Conservation (phyloP, 2,888 invertebrate genomes). For the Bellardia bayeri region DNA sequence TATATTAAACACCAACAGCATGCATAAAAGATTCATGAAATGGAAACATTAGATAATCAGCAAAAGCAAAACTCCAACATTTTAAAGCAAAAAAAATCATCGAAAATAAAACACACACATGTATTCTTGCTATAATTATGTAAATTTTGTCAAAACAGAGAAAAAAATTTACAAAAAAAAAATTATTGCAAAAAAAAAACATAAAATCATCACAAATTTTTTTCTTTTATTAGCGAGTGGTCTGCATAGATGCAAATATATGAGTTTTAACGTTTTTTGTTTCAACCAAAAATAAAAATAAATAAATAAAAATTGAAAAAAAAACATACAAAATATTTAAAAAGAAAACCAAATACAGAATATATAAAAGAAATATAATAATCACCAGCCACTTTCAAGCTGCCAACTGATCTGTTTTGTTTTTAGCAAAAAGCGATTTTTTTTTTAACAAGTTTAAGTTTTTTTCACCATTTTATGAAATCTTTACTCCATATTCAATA, state of each 20-base stretch:
- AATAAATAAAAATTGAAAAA: neutral
- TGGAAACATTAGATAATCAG: constrained; percentile 13
- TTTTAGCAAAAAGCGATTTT: neutral
- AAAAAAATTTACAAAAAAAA: constrained; percentile 3
- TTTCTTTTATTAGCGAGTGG: neutral
- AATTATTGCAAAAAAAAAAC: constrained; percentile 29
- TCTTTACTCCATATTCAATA: neutral
- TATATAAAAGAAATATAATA: neutral
- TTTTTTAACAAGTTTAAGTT: neutral
- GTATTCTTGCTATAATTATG: constrained; percentile 36
- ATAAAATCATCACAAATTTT: constrained; percentile 9
- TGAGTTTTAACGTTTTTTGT: neutral
- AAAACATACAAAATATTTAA: no score
- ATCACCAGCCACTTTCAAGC: neutral
- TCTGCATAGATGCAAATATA: neutral
- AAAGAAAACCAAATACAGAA: neutral
- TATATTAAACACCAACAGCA: neutral
- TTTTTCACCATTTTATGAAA: neutral
- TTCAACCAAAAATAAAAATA: neutral
- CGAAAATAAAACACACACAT: neutral
- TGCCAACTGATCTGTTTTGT: neutral
- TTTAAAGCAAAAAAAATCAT: neutral
- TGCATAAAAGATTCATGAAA: constrained; percentile 33
- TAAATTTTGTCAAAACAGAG: constrained; percentile 37
- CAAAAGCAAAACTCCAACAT: constrained; percentile 10